Base-by-base conservation (phyloP, 2,888 invertebrate genomes). In the Balanococcus diminutus region DNA sequence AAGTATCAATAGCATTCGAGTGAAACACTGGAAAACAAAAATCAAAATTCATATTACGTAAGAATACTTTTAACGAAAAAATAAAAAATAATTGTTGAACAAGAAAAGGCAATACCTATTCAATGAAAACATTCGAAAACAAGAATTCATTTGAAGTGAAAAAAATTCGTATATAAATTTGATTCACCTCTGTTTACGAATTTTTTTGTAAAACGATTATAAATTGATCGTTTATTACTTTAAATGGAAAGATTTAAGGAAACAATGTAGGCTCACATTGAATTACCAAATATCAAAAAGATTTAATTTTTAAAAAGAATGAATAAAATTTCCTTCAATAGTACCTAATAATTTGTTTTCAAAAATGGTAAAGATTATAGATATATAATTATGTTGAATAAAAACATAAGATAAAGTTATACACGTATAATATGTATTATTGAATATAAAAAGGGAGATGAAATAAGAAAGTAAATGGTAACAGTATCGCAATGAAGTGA, bases 221-320 rank as follows among this genome's bases (percentile, higher is more conserved):
- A n/a, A n/a, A n/a, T n/a, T n/a, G n/a, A n/a, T n/a, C n/a, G n/a
- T n/a, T n/a, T n/a, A n/a, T n/a, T n/a, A n/a, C n/a, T n/a, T n/a
- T n/a, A n/a, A n/a, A n/a, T n/a, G n/a, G n/a, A n/a, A n/a, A n/a
- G n/a, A n/a, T n/a, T n/a, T 61, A n/a, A 4, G 3, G n/a, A 61
- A 31, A 75, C n/a, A 75, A 75, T 75, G 75, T 75, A 75, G 75
- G 75, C 75, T 75, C 75, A 75, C 19, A 75, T 14, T n/a, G 36
- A 32, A 14, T 75, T 75, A 75, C 32, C 32, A 36, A 19, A 32
- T n/a, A 32, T 0, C 3, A 75, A 32, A n/a, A 32, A 75, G 32
- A 31, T n/a, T 14, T 61, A 31, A 8, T 31, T 31, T n/a, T 31
- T 2, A 72, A 16, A 75, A 75, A 75, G 31, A 14, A 32, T 32